Evolutionary conservation across 2,888 invertebrate genomes (phyloP).

Genomic region (Eledone cirrhosa): DNA sequence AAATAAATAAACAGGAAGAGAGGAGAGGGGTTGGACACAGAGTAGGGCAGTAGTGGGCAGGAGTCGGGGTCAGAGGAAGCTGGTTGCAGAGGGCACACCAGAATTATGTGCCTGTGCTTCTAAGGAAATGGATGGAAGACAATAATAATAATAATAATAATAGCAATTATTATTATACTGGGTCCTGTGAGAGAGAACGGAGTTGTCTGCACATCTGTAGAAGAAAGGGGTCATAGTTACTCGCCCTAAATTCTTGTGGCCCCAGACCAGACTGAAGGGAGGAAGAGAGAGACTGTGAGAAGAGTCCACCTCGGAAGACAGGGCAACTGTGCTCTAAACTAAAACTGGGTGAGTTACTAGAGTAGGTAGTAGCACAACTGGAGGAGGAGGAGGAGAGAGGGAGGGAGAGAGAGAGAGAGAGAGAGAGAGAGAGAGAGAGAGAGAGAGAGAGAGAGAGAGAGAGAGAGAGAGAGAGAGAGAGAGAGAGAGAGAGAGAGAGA

Average conservation of each 20-base stretch:
- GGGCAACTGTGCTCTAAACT: too few relatives aligned
- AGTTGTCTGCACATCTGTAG: too few relatives aligned
- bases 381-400: background rate
- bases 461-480: conserved; percentile 26
- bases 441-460: background rate
- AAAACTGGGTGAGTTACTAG: too few relatives aligned
- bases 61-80: background rate
- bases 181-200: too few relatives aligned
- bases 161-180: too few relatives aligned
- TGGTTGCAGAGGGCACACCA: background rate
- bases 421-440: background rate
- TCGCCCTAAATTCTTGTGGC: too few relatives aligned
- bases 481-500: too few relatives aligned
- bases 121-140: too few relatives aligned
- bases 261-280: too few relatives aligned
- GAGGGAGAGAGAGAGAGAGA: background rate
- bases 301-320: background rate
- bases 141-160: too few relatives aligned
- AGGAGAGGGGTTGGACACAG: background rate
- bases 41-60: background rate
- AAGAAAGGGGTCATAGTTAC: too few relatives aligned
- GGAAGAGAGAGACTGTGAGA: conserved; percentile 10
- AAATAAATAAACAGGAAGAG: conserved; percentile 7
- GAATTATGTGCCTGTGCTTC: background rate
- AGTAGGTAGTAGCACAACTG: background rate